Evolutionary conservation across 2,113 vertebrate species (phyloP).

Genomic region (Pterocles burchelli): DNA sequence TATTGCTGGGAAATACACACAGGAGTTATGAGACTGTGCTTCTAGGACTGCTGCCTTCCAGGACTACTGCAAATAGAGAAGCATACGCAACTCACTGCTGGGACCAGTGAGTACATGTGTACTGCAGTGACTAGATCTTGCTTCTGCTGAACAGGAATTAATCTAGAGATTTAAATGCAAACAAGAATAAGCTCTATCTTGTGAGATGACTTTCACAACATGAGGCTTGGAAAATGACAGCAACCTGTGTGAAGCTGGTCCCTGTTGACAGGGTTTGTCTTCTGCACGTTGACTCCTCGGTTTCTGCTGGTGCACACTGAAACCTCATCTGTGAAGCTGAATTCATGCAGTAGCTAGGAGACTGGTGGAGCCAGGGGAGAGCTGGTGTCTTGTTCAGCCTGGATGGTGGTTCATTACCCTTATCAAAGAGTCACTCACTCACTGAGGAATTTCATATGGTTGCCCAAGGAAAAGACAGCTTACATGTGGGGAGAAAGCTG

Average conservation of each 20-base stretch:
- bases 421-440: neutral
- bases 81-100: accelerated
- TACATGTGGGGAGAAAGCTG: neutral
- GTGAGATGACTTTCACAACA: neutral
- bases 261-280: neutral
- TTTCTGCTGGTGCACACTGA: neutral
- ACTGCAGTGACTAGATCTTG: neutral
- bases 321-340: neutral
- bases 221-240: neutral
- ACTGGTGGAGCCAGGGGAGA: neutral
- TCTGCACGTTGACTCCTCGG: accelerated
- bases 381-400: neutral
- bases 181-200: neutral
- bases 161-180: neutral
- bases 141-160: neutral
- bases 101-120: too few relatives aligned
- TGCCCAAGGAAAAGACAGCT: neutral
- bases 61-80: neutral
- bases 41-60: neutral
- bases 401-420: neutral
- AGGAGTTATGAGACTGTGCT: neutral
- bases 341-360: neutral
- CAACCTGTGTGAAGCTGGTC: neutral
- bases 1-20: neutral
- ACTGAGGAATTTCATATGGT: neutral